Base-by-base conservation (phyloP, 2,888 invertebrate genomes). In the Druceiella hillmani region DNA sequence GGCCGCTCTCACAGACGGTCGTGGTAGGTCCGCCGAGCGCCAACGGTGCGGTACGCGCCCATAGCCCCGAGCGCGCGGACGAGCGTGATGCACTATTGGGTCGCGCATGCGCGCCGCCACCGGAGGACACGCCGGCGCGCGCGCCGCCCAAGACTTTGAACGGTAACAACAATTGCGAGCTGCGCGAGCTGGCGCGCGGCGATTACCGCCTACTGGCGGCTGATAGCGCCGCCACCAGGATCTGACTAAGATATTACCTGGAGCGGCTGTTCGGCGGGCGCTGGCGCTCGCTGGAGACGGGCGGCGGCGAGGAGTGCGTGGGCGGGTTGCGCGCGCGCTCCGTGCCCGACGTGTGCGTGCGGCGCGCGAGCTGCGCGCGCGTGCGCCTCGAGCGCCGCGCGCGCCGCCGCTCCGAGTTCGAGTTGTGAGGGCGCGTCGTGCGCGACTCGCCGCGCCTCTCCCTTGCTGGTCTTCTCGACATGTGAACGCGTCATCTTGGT, bases 111-210 rank as follows among this genome's bases (percentile, higher is more conserved):
- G 77, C 75, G 36, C 65, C 71, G 33, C 70, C 52, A 72, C 73
- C n/a, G 36, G 75, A 76, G 53, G 73, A 74, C 25, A 74, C 74
- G 54, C 72, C 73, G 46, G 72, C 74, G 50, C 74, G 74, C 54
- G 75, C 74, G n/a, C 57, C 75, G 20, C 78, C 78, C 45, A 81
- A 79, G 59, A 79, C 79, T 9, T 62, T 72, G 42, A 83, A 83
- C 62, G 82, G 83, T 34, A 84, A 84, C 64, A 85, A 84, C 62
- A 85, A 83, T 57, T 85, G 84, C 62, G 86, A 87, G 61, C 77
- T 85, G 76, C 76, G 83, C 33, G 86, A 87, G 62, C 75, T 85
- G 54, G 80, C 62, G 49, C 63, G 66, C 43, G 74, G 64, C 49
- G 74, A 61, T 53, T 73, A 66, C 61, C 62, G 74, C 54, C 69